These are phyloP conservation scores for Hemiprocne comata DNA, from an alignment of 2,113 vertebrate species.

Conservation along the genomic window DNA sequence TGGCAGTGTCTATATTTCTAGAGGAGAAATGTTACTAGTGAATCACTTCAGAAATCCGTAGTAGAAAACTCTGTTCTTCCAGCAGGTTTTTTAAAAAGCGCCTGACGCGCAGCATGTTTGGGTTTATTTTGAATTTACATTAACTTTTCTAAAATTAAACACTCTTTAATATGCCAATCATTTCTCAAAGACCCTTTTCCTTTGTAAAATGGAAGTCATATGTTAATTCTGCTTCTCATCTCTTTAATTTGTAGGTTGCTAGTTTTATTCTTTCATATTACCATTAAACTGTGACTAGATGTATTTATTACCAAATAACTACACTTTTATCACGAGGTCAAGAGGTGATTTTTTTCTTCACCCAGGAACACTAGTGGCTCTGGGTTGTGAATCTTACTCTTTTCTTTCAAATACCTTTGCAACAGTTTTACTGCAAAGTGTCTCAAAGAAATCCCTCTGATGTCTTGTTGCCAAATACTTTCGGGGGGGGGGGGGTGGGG, in stretches of 20 bases:
- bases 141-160: conserved; percentile 39
- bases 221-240: conserved; percentile 5
- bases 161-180: conserved; percentile 50
- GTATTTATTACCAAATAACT: conserved; percentile 35
- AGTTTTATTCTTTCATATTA: conserved; percentile 10
- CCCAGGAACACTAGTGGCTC: neutral
- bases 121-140: conserved; percentile 23
- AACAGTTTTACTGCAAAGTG: neutral
- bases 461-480: conserved; percentile 90
- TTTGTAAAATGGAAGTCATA: neutral
- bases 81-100: conserved; percentile 13
- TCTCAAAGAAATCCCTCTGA: conserved; percentile 65
- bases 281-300: conserved; percentile 4
- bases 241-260: conserved; percentile 46
- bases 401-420: neutral
- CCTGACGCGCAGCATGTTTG: neutral
- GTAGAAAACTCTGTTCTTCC: conserved; percentile 65
- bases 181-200: neutral
- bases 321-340: neutral
- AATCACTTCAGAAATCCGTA: conserved; percentile 43
- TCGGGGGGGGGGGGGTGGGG: neutral
- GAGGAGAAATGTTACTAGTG: conserved; percentile 38
- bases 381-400: neutral
- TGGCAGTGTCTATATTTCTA: conserved; percentile 49
- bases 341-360: conserved; percentile 26